Evolutionary conservation across 1,140 invertebrate genomes (phyloP), one percentile per base, ranked within the genome.

Genomic region (Drosophila subobscura): DNA sequence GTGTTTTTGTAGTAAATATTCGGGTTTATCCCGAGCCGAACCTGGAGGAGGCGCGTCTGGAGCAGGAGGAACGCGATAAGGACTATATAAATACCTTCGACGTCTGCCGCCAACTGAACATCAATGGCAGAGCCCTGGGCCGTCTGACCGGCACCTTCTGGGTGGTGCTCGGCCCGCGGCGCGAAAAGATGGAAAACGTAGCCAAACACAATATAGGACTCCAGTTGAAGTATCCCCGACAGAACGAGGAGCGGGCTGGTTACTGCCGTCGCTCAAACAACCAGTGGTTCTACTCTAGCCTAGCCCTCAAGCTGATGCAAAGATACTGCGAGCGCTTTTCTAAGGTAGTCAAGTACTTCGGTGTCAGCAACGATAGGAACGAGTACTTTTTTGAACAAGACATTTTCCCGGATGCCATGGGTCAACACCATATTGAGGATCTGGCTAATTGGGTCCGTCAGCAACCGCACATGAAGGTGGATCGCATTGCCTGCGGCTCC

Each of bases 121-220:
- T 98, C 60, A 94, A 93, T 47, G 89, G 93, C 0, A 93, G 95
- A 65, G 92, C 98, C 50, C 85, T 99, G 49, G 96, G 96, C 1
- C 94, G 96, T 22, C 94, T 99, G 12, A 98, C 97, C 0, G 97
- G 97, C 1, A 94, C 94, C 3, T 93, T 98, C 46, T 95, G 95
- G 63, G 93, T 98, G 10, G 91, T 93, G 5, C 75, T 86, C 0
- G 92, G 92, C 0, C 88, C 92, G 4, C 92, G 91, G 29, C 74
- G 85, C 8, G 72, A 80, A 3, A 84, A 90, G 5, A 56, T 91
- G 10, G 92, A 93, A 47, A 91, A 92, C 67, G 79, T 90, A 5
- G 91, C 91, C n/a, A 96, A 95, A 88, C 89, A 95, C 22, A 99
- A 99, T 89, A 94, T 99, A 27, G 98, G 98, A 0, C 92, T 99